Conservation (phyloP, 2,113 vertebrate species). For the Campylomormyrus numenius region DNA sequence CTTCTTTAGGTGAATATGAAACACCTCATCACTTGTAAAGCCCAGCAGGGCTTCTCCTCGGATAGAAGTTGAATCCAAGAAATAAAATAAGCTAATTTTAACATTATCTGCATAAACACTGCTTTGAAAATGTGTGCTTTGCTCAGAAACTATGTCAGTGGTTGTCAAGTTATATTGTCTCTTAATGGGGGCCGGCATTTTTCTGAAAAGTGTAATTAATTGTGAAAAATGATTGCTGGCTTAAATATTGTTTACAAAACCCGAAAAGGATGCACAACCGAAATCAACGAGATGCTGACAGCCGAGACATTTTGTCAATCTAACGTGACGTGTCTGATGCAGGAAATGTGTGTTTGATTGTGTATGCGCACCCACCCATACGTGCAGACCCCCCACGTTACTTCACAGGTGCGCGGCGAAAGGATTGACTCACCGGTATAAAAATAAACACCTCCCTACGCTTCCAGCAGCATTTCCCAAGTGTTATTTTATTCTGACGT, state of each 20-base stretch:
- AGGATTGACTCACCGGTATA: not conserved
- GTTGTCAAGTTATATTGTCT: not conserved
- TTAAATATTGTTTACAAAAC: not conserved
- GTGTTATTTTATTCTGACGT: not conserved
- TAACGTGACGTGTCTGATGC: not conserved
- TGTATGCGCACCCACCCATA: not conserved
- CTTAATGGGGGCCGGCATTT: not conserved
- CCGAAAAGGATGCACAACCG: not conserved
- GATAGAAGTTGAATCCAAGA: not conserved
- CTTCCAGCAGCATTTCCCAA: not conserved
- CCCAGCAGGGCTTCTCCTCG: not conserved
- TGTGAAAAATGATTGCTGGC: not conserved
- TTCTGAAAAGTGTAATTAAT: conserved; percentile 14
- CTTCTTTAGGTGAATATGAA: not conserved
- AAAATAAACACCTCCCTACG: not conserved
- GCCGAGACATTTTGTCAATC: not conserved
- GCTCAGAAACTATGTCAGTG: not conserved
- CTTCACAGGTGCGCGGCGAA: not conserved
- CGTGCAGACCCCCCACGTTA: not conserved
- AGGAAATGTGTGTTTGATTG: not conserved
- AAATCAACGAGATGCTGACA: not conserved
- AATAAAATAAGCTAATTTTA: not conserved
- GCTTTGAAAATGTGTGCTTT: not conserved
- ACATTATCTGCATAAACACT: not conserved
- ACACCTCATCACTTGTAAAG: not conserved